Evolutionary conservation across 2,888 invertebrate species (phyloP), one percentile per base, ranked within the genome.

Genomic region (Gibbula magus): DNA sequence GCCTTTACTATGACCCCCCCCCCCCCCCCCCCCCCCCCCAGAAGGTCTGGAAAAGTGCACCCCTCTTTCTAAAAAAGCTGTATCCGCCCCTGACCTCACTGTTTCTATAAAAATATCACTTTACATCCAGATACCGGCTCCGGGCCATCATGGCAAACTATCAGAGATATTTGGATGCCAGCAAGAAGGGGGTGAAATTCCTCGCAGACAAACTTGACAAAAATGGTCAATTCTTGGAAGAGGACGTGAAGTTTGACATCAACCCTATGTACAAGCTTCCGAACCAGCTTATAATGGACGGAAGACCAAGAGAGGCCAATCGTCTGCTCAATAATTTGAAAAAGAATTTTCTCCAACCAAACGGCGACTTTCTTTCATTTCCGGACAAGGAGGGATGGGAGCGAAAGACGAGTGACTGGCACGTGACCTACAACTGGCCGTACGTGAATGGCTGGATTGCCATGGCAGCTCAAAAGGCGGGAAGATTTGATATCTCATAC

Each of bases 361-460:
- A 74, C 25, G 74, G 74, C 7, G 74, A 74, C 51, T 74, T 51
- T 51, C 51, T 74, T 8, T 74, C 74, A 18, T 74, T 22, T 74
- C 74, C 74, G 3, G 74, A 74, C 13, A 74, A 74, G 51, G 51
- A 45, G n/a, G 74, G 80, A 16, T 51, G 77, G 35, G 77, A 78
- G 35, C 32, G 67, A 35, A 81, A 78, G 45, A 77, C 70, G n/a
- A 56, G 32, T 29, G 53, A 70, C 35, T 67, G 73, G 52, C 56
- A 67, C 8, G 53, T 80, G 35, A 70, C 67, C 22, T 78, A 78
- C 53, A 66, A 66, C 22, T 56, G 76, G 80, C 54, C 77, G 0
- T 80, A 80, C 74, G 67, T 80, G 8, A 76, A 76, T 29, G 80
- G 77, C 5, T 77, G 80, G 80, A 56, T 80, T 10, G 20, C 54